Conservation (phyloP, 1,140 invertebrate genomes). For the Drosophila subobscura region DNA sequence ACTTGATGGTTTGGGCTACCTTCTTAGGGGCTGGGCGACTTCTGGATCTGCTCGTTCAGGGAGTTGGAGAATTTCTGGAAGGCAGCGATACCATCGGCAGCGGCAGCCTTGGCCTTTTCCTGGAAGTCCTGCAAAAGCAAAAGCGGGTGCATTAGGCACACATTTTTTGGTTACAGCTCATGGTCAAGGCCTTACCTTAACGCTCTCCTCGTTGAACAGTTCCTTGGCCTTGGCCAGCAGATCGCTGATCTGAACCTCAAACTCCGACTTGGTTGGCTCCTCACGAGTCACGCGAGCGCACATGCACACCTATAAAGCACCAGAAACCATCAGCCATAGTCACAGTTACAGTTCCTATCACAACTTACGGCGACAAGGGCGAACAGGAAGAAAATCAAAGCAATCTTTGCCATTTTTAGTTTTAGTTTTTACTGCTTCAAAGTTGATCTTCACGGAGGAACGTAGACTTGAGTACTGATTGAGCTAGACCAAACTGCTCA, state of each 20-base stretch:
- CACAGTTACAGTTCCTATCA: neutral
- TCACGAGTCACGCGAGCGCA: slow-evolving; percentile 35
- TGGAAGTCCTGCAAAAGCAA: too few relatives aligned
- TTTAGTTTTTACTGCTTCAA: slow-evolving; percentile 14
- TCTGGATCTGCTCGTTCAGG: too few relatives aligned
- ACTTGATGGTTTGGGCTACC: neutral
- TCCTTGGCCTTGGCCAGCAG: neutral
- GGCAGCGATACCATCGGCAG: too few relatives aligned
- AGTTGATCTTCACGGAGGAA: slow-evolving; percentile 40
- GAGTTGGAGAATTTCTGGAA: too few relatives aligned
- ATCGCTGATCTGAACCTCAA: fast-evolving
- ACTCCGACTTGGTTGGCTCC: neutral
- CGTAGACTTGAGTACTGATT: slow-evolving; percentile 45
- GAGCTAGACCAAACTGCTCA: neutral
- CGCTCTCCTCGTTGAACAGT: neutral
- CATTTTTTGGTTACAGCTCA: too few relatives aligned
- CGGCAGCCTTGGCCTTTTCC: too few relatives aligned
- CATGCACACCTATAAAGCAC: slow-evolving; percentile 43
- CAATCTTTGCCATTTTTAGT: slow-evolving; percentile 65
- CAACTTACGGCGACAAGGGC: slow-evolving; percentile 58
- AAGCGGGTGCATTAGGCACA: too few relatives aligned
- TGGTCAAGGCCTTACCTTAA: neutral
- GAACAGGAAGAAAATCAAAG: slow-evolving; percentile 55
- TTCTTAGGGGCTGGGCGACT: neutral
- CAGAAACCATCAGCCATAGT: neutral